Evolutionary conservation across 2,113 vertebrate genomes (phyloP), one percentile per base, ranked within the genome.

Genomic region (Felis chaus): DNA sequence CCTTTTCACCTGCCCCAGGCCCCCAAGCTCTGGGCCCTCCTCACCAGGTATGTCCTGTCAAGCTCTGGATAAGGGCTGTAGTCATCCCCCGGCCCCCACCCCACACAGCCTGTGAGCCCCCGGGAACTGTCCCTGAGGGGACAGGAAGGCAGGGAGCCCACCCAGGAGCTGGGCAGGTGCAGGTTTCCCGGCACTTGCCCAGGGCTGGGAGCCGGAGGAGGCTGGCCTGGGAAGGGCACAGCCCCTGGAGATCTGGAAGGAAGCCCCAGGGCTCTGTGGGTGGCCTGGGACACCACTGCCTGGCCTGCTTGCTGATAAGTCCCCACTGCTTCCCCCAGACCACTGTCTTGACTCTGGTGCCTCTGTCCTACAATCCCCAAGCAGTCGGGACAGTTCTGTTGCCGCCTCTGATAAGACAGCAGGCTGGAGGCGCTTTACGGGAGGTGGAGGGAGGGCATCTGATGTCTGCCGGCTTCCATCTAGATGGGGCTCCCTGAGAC

Each of bases 301-400:
- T 12, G 25, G n/a, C 36, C 41, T 31, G 13, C 45, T 82, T 33
- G 50, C 45, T 21, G 16, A 8, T 2, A 3, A 57, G 68, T 39
- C 33, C 65, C 61, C 61, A 65, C 4, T 10, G 65, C 74, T 79
- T 8, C 11, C 73, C 73, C 41, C 29, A 7, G 53, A 18, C 29
- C 39, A n/a, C n/a, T 12, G 19, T 10, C 29, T 23, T 4, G 7
- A 10, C 19, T 50, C 63, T 8, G 63, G 63, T 21, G 63, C 41
- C 85, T 23, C n/a, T 5, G 1, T 29, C 65, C 14, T 16, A 41
- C 41, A 29, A 18, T 45, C 57, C 25, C 13, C 87, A 63, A 4
- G 73, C 11, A 14, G 6, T 13, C 0, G 1, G 61, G 21, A 25
- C 1, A 3, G 4, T 19, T 55, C 18, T 18, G 23, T 21, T 45